A percentile compares a stretch with the other conserved stretches of the same genome.
These are phyloP conservation scores for Sinocyclocheilus anophthalmus DNA, from an alignment of 2,113 vertebrate species.

Conservation along the genomic window DNA sequence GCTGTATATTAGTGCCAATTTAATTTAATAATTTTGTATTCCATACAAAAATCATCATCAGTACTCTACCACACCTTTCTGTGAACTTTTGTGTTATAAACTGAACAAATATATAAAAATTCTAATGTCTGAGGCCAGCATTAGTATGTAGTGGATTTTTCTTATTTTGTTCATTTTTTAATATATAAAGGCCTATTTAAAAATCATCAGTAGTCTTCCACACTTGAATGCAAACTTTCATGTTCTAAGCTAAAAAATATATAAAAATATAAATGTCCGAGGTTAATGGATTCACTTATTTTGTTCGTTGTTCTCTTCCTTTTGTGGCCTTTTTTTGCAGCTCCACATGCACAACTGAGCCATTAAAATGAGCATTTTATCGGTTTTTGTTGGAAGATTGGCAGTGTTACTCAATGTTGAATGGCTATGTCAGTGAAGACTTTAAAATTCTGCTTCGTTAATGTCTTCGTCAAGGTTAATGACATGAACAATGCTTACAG, in stretches of 20 bases:
- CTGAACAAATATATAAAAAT: too few relatives aligned
- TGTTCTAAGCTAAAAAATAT: not conserved
- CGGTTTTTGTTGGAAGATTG: not conserved
- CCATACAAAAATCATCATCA: too few relatives aligned
- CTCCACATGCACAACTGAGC: not conserved
- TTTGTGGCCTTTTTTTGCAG: not conserved
- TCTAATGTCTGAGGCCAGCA: too few relatives aligned
- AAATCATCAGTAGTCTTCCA: not conserved
- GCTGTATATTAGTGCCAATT: not conserved
- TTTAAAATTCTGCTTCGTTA: slow-evolving; percentile 71
- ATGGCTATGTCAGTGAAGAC: slow-evolving; percentile 64
- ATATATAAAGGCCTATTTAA: too few relatives aligned
- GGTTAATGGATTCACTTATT: not conserved
- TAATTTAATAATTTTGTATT: too few relatives aligned
- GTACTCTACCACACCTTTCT: too few relatives aligned
- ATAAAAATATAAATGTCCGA: not conserved
- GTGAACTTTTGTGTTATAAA: too few relatives aligned
- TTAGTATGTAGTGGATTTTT: not conserved
- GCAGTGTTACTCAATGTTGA: slow-evolving; percentile 39
- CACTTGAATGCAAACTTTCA: not conserved
- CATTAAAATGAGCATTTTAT: not conserved
- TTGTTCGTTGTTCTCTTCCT: too few relatives aligned
- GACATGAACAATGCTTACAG: slow-evolving; percentile 72
- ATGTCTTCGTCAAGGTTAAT: slow-evolving; percentile 73
- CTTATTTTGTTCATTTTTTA: too few relatives aligned